Conservation (phyloP, 2,888 invertebrate species). For the Epinotia nisella region DNA sequence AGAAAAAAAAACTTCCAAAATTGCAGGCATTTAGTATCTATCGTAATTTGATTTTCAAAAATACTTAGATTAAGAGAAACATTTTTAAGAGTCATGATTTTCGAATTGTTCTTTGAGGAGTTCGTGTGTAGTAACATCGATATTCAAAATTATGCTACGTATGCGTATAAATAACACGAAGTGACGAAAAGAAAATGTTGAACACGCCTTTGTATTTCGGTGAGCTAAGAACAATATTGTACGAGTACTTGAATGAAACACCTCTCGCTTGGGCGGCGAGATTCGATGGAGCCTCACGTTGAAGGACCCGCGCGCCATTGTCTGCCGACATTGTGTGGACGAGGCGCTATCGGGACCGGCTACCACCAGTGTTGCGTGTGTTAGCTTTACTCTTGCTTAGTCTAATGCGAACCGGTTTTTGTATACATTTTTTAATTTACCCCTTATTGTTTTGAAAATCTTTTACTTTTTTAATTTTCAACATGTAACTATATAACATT, state of each 20-base stretch:
- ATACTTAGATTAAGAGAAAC: no score
- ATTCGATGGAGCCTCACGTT: slow-evolving; percentile 31
- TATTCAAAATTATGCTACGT: no score
- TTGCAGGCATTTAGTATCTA: no score
- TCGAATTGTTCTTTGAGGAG: no score
- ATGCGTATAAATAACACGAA: neutral
- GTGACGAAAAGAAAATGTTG: neutral
- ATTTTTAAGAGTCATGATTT: no score
- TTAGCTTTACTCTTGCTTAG: slow-evolving; percentile 1
- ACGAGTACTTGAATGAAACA: slow-evolving; percentile 25
- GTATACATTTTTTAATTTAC: neutral
- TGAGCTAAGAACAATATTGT: slow-evolving; percentile 20
- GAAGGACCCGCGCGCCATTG: slow-evolving; percentile 31
- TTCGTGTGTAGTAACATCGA: no score
- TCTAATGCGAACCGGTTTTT: neutral
- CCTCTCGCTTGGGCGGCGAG: slow-evolving; percentile 21
- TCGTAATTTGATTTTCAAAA: no score
- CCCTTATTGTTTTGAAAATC: no score
- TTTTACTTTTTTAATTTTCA: no score
- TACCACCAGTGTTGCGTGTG: neutral
- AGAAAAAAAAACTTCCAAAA: no score
- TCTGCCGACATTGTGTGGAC: slow-evolving; percentile 27
- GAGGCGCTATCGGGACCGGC: slow-evolving; percentile 18
- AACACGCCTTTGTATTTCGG: neutral
- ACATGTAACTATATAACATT: no score